Evolutionary conservation across 2,797 vertebrate species (phyloP).

Genomic region (Anas georgica): DNA sequence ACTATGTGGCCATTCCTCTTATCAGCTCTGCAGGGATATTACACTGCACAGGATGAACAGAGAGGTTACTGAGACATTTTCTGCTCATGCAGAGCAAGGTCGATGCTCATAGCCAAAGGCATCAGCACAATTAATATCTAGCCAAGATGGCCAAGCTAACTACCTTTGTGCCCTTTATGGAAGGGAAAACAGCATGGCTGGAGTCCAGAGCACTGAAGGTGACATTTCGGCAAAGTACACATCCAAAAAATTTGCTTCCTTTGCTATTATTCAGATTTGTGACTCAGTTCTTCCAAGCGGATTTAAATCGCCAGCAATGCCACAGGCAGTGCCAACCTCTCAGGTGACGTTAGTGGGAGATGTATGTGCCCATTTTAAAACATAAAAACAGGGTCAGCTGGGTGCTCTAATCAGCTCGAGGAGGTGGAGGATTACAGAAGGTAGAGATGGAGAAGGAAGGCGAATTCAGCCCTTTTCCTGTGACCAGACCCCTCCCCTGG

Average conservation of each 20-base stretch:
- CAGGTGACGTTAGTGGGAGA: not conserved
- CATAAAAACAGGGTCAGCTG: not conserved
- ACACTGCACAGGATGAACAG: accelerated
- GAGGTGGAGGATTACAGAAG: not conserved
- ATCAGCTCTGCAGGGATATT: accelerated
- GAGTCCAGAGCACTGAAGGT: not conserved
- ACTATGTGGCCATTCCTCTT: accelerated
- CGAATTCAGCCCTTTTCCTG: not conserved
- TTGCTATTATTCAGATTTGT: not conserved
- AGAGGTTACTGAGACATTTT: not conserved
- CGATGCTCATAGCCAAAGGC: not conserved
- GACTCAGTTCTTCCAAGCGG: not conserved
- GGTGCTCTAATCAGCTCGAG: not conserved
- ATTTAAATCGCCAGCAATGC: not conserved
- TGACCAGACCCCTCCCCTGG: not conserved
- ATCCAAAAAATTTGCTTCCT: not conserved
- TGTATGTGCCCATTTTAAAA: accelerated
- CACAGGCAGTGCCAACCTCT: not conserved
- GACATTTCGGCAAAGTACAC: not conserved
- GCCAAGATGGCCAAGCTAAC: not conserved
- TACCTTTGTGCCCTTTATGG: not conserved
- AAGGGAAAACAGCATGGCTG: not conserved
- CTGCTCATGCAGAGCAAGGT: not conserved
- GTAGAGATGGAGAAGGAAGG: not conserved
- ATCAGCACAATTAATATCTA: not conserved